Conservation (phyloP, 2,888 invertebrate genomes). For the Timema podura region DNA sequence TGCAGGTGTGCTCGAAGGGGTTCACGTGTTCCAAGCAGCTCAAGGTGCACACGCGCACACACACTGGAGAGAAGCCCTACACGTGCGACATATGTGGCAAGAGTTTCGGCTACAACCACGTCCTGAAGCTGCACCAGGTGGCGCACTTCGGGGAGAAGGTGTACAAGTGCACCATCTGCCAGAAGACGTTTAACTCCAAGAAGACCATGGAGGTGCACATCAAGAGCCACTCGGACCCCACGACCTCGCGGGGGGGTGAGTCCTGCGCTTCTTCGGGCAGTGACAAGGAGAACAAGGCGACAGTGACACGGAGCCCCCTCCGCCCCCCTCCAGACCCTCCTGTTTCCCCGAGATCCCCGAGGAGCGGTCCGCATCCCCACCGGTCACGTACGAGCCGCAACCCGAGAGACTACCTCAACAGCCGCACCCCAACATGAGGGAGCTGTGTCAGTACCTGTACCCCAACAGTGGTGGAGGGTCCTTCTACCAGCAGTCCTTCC, state of each 20-base stretch:
- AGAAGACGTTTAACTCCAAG: conserved; percentile 85
- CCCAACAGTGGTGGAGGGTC: conserved; percentile 46
- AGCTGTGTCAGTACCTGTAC: conserved; percentile 45
- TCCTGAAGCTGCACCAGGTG: conserved; percentile 81
- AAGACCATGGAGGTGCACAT: conserved; percentile 89
- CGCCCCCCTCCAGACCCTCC: conserved; percentile 41
- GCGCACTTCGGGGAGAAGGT: conserved; percentile 90
- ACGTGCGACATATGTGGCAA: conserved; percentile 88
- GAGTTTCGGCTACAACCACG: conserved; percentile 88
- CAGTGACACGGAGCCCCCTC: conserved; percentile 40
- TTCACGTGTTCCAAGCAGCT: conserved; percentile 90
- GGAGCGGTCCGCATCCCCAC: conserved; percentile 21
- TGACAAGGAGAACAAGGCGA: conserved; percentile 48
- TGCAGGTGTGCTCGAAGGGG: conserved; percentile 74
- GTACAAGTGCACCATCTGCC: conserved; percentile 88
- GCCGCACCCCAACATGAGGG: conserved; percentile 37
- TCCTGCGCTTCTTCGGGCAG: conserved; percentile 38
- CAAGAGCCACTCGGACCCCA: conserved; percentile 63
- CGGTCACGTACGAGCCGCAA: conserved; percentile 17
- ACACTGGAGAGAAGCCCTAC: conserved; percentile 87
- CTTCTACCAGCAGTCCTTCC: conserved; percentile 47
- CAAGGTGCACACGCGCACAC: conserved; percentile 86
- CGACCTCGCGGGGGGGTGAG: conserved; percentile 27
- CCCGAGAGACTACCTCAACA: conserved; percentile 38
- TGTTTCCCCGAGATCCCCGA: conserved; percentile 33